phyloP scores from a whole-genome alignment of 2,113 vertebrate species.

The Mastomys coucha region DNA sequence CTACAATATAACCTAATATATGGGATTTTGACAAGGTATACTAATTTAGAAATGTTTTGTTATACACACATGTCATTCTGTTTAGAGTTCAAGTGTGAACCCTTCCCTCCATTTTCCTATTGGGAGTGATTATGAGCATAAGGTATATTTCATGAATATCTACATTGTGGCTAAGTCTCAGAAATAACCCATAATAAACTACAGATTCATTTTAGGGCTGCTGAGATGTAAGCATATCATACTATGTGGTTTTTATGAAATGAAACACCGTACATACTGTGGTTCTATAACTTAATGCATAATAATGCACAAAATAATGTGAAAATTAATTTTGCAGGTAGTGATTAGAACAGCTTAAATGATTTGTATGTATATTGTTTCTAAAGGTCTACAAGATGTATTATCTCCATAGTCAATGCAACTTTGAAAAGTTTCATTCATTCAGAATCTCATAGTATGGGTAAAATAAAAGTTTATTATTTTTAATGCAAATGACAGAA shows the following conservation, averaged over 20 bases:
- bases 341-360: background rate
- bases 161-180: background rate
- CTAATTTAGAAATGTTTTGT: background rate
- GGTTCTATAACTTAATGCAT: background rate
- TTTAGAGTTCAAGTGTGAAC: background rate
- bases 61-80: background rate
- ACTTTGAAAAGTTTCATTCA: background rate
- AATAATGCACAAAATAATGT: background rate
- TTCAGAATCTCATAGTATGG: background rate
- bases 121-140: background rate
- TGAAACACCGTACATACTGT: background rate
- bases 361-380: background rate
- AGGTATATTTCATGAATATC: background rate
- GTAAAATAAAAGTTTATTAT: slow-evolving; percentile 12
- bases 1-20: background rate
- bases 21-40: background rate
- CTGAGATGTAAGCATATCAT: background rate
- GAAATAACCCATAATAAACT: slow-evolving; percentile 4
- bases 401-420: background rate
- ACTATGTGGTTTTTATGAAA: background rate
- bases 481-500: background rate
- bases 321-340: slow-evolving; percentile 9
- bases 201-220: background rate
- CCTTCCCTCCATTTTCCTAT: background rate
- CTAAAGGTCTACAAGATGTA: background rate